A percentile compares a stretch with the other conserved stretches of the same genome.
Conservation (phyloP, 2,888 invertebrate genomes). For the Cataglyphis altisquamis region DNA sequence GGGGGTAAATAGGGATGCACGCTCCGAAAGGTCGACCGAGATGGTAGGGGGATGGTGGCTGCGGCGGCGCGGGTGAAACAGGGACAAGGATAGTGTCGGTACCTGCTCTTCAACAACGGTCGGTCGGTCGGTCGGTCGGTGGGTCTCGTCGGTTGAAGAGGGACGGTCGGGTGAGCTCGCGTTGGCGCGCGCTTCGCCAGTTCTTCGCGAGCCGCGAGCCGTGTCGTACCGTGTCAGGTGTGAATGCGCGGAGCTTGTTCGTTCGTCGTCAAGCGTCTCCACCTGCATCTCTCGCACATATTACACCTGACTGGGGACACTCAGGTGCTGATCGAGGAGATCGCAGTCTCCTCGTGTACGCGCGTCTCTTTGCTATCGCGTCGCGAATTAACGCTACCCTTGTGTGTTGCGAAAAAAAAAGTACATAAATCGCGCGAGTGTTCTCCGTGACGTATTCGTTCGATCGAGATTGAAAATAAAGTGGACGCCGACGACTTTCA, state of each 20-base stretch:
- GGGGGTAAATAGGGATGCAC: constrained; percentile 65
- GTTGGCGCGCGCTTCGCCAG: constrained; percentile 76
- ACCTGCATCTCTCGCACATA: constrained; percentile 59
- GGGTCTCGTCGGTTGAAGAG: constrained; percentile 57
- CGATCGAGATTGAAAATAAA: neutral
- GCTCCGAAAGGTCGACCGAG: constrained; percentile 62
- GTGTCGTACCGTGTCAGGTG: constrained; percentile 65
- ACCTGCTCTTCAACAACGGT: constrained; percentile 65
- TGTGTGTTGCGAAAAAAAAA: neutral
- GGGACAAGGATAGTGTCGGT: constrained; percentile 67
- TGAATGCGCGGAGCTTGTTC: constrained; percentile 35
- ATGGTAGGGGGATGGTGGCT: constrained; percentile 43
- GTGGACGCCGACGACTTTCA: constrained; percentile 19
- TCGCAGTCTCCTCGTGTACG: constrained; percentile 23
- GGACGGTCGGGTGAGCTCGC: constrained; percentile 66
- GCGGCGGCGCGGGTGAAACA: constrained; percentile 52
- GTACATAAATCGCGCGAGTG: neutral
- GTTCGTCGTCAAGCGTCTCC: neutral
- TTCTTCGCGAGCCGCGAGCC: constrained; percentile 82
- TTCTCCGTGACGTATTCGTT: neutral
- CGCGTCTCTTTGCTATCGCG: constrained; percentile 17
- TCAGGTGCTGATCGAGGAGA: neutral
- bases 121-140: constrained; percentile 32
- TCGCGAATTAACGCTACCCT: neutral
- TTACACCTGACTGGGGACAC: constrained; percentile 46